A percentile compares a stretch with the other conserved stretches of the same genome.
These are phyloP conservation scores for Bombus polaris DNA, from an alignment of 1,140 invertebrate species.

Conservation along the genomic window DNA sequence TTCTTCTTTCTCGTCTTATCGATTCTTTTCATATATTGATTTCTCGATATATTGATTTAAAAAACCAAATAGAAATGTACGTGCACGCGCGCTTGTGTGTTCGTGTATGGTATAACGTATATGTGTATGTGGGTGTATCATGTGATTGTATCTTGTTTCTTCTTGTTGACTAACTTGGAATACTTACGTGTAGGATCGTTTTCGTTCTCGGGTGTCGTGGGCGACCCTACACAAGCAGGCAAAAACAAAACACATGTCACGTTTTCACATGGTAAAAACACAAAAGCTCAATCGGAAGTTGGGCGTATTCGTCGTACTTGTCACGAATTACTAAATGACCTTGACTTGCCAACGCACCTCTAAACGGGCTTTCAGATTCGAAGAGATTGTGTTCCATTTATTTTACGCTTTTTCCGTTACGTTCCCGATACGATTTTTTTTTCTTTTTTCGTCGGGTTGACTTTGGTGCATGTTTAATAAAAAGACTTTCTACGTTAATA, in stretches of 20 bases:
- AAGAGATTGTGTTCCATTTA: background rate
- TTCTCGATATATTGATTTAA: background rate
- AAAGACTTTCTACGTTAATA: slow-evolving; percentile 7
- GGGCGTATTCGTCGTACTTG: slow-evolving; percentile 51
- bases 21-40: slow-evolving; percentile 13
- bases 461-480: background rate
- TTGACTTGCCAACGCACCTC: background rate
- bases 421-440: background rate
- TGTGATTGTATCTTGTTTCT: slow-evolving; percentile 40
- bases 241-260: slow-evolving; percentile 82
- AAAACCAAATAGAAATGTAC: background rate
- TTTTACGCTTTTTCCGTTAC: background rate
- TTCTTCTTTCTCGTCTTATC: background rate
- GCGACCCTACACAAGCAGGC: slow-evolving; percentile 83
- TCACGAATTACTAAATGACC: slow-evolving; percentile 30
- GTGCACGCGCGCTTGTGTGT: background rate
- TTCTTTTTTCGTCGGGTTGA: too few species aligned
- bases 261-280: slow-evolving; percentile 80
- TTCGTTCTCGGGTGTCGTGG: slow-evolving; percentile 84
- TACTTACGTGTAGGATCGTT: slow-evolving; percentile 85
- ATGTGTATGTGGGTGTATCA: background rate
- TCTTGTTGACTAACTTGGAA: slow-evolving; percentile 86
- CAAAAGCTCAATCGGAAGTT: slow-evolving; percentile 76
- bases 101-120: background rate
- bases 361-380: too few species aligned